A percentile compares a stretch with the other conserved stretches of the same genome.
phyloP scores from a whole-genome alignment of 2,888 invertebrate genomes.

The Polylopha cassiicola region DNA sequence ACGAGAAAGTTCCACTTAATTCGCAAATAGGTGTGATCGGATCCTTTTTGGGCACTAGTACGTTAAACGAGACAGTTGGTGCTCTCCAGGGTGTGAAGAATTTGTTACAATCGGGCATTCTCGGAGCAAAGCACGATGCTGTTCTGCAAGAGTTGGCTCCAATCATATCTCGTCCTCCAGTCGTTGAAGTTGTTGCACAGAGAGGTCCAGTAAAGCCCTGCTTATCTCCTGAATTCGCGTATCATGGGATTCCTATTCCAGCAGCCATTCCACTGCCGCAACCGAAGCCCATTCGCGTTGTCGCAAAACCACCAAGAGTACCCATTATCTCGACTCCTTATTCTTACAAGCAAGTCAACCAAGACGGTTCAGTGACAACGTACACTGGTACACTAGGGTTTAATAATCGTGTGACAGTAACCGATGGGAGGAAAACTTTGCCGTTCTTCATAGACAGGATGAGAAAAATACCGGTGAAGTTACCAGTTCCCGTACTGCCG shows the following conservation, averaged over 20 bases:
- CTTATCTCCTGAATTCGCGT: background rate
- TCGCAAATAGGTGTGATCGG: slow-evolving; percentile 16
- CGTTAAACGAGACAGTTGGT: slow-evolving; percentile 14
- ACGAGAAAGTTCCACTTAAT: slow-evolving; percentile 3
- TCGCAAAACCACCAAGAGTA: slow-evolving; percentile 2
- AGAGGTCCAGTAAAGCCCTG: slow-evolving; percentile 9
- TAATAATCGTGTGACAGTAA: slow-evolving; percentile 6
- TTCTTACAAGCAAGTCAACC: slow-evolving; percentile 21
- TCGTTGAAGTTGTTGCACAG: background rate
- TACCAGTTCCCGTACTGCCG: slow-evolving; percentile 15
- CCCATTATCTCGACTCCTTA: slow-evolving; percentile 17
- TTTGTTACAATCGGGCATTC: slow-evolving; percentile 20
- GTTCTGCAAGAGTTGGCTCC: slow-evolving; percentile 2
- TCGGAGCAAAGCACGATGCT: slow-evolving; percentile 2
- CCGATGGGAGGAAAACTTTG: slow-evolving; percentile 8
- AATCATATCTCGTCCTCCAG: background rate
- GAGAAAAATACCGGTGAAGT: slow-evolving; percentile 10
- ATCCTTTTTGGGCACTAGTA: slow-evolving; percentile 21
- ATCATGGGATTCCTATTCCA: too few relatives aligned
- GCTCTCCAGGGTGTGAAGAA: slow-evolving; percentile 20
- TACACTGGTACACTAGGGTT: slow-evolving; percentile 8
- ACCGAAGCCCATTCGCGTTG: slow-evolving; percentile 1
- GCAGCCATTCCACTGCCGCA: too few relatives aligned
- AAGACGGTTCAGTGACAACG: slow-evolving; percentile 20
- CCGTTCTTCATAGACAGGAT: slow-evolving; percentile 15